Conservation (phyloP, 2,888 invertebrate genomes). For the Tolmerus cingulatus region DNA sequence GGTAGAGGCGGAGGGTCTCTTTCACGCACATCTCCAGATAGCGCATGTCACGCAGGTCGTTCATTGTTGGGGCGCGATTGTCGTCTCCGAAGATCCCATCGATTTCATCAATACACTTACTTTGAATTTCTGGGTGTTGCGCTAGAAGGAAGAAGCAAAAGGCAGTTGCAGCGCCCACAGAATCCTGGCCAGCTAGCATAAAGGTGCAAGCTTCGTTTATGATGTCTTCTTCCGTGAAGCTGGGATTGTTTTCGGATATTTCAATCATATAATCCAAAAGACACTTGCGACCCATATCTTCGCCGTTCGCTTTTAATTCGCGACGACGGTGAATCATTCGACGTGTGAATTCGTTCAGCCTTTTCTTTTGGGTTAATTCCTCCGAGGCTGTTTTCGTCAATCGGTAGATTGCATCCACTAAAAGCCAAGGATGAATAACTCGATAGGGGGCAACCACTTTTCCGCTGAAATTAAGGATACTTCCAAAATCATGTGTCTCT, state of each 20-base stretch:
- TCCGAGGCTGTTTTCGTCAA: conserved; percentile 65
- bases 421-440: conserved; percentile 67
- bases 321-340: conserved; percentile 61
- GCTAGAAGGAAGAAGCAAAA: conserved; percentile 68
- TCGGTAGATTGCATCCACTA: conserved; percentile 67
- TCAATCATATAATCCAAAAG: conserved; percentile 68
- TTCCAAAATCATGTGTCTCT: neutral
- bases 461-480: conserved; percentile 62
- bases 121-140: conserved; percentile 65
- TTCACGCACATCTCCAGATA: conserved; percentile 76
- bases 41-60: conserved; percentile 70
- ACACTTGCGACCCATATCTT: conserved; percentile 56
- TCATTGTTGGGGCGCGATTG: conserved; percentile 64
- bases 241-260: conserved; percentile 64
- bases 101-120: conserved; percentile 64
- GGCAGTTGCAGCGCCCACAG: conserved; percentile 68
- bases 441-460: conserved; percentile 66
- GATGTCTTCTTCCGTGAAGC: conserved; percentile 68
- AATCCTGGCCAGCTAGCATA: conserved; percentile 72
- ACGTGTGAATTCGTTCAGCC: conserved; percentile 64
- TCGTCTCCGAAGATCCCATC: conserved; percentile 62
- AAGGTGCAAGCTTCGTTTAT: conserved; percentile 70
- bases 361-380: conserved; percentile 66
- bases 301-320: conserved; percentile 53
- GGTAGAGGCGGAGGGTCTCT: conserved; percentile 68